phyloP scores from a whole-genome alignment of 2,888 invertebrate species.

The Orthonevra nobilis region DNA sequence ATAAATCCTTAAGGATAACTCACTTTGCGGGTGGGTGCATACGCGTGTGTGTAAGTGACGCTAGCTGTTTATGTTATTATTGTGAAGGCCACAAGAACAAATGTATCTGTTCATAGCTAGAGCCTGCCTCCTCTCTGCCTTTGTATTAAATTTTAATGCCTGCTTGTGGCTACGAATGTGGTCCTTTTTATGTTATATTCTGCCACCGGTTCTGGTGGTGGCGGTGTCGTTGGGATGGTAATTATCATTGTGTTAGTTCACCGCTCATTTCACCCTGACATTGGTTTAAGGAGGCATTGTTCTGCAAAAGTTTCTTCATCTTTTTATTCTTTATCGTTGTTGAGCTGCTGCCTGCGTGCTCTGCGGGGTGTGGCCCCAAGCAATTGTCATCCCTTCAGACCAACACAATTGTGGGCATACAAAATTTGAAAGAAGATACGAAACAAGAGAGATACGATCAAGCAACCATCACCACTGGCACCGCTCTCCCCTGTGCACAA shows the following conservation, averaged over 20 bases:
- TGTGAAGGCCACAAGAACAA: too few relatives aligned
- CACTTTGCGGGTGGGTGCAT: neutral
- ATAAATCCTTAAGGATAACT: slow-evolving; percentile 38
- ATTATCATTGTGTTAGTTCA: slow-evolving; percentile 65
- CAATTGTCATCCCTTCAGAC: slow-evolving; percentile 22
- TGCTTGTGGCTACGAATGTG: slow-evolving; percentile 44
- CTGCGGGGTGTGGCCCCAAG: slow-evolving; percentile 6
- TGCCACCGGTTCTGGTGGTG: neutral
- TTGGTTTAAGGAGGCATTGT: slow-evolving; percentile 34
- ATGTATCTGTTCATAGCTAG: too few relatives aligned
- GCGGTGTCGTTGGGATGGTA: slow-evolving; percentile 22
- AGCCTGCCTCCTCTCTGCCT: slow-evolving; percentile 40
- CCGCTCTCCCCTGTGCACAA: slow-evolving; percentile 1
- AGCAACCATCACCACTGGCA: neutral
- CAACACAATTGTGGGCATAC: slow-evolving; percentile 17
- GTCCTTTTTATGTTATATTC: slow-evolving; percentile 6
- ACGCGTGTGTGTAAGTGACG: neutral
- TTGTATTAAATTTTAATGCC: slow-evolving; percentile 65
- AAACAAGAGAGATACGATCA: neutral
- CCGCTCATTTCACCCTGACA: slow-evolving; percentile 58
- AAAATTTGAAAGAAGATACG: slow-evolving; percentile 33
- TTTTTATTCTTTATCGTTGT: slow-evolving; percentile 8
- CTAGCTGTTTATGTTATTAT: too few relatives aligned
- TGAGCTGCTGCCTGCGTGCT: neutral
- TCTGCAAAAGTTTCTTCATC: slow-evolving; percentile 31